Evolutionary conservation across 2,113 vertebrate species (phyloP).

Genomic region (Sturnira hondurensis): DNA sequence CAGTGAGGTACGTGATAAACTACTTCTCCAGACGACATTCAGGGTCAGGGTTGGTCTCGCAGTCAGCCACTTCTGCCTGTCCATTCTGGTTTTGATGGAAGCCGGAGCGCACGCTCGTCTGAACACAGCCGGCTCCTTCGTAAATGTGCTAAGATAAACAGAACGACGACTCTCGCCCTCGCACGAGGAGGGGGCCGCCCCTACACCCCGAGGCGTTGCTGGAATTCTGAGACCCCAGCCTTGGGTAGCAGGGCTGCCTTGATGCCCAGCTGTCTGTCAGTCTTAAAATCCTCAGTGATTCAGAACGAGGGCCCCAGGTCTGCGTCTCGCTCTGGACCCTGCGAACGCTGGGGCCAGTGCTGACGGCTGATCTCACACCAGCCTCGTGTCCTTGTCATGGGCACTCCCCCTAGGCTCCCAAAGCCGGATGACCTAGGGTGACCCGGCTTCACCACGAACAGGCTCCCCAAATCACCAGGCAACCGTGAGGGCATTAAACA

Average conservation of each 20-base stretch:
- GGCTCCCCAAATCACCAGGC: background rate
- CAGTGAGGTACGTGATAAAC: background rate
- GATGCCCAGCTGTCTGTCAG: background rate
- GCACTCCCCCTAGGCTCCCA: background rate
- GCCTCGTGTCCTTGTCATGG: background rate
- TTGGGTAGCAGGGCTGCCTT: background rate
- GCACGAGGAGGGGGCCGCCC: too few species aligned
- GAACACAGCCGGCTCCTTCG: background rate
- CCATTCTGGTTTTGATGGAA: background rate
- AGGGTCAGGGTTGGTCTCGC: background rate
- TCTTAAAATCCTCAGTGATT: background rate
- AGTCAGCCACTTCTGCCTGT: background rate
- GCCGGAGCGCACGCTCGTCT: background rate
- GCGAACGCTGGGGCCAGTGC: background rate
- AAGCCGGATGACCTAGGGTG: background rate
- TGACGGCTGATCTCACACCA: background rate
- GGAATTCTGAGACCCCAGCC: background rate
- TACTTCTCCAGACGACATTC: conserved; percentile 8
- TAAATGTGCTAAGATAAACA: background rate
- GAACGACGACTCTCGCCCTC: background rate
- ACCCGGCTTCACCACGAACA: background rate
- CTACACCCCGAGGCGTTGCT: background rate
- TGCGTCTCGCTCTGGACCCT: background rate
- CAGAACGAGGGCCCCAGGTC: background rate
- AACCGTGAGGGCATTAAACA: background rate